Conservation (phyloP, 2,888 invertebrate species). For the Hyppa rectilinea region DNA sequence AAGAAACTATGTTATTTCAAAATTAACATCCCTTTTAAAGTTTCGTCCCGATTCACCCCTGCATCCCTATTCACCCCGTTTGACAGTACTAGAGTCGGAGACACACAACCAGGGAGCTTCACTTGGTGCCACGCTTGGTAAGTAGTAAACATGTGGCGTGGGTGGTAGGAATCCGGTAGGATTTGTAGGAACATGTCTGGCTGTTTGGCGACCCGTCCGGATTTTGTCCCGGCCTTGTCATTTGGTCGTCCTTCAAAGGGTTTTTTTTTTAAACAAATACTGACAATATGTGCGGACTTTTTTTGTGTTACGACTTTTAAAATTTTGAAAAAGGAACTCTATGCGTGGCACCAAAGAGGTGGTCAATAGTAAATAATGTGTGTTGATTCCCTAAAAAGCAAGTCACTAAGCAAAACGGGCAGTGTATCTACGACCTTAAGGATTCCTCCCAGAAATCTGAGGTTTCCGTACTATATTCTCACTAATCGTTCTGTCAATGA, state of each 20-base stretch:
- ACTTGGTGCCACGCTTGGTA: not conserved
- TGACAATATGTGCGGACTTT: not conserved
- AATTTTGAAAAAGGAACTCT: not conserved
- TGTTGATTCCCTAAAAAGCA: not conserved
- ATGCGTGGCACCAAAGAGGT: not conserved
- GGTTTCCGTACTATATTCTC: constrained; percentile 20
- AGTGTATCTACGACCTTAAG: not conserved
- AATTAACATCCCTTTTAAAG: too few species aligned
- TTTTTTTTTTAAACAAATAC: not conserved
- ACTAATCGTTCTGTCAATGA: constrained; percentile 40
- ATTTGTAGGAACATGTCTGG: not conserved
- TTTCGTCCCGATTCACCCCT: too few species aligned
- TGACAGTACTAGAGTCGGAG: not conserved
- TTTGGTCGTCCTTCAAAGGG: too few species aligned
- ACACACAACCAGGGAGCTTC: not conserved
- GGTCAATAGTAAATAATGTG: not conserved
- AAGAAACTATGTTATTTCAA: too few species aligned
- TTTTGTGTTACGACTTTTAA: not conserved
- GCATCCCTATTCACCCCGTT: too few species aligned
- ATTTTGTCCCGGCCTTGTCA: not conserved
- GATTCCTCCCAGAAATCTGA: constrained; percentile 4
- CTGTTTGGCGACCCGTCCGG: not conserved
- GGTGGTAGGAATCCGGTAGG: too few species aligned
- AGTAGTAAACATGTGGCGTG: not conserved
- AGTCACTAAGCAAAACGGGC: not conserved